A percentile compares a stretch with the other conserved stretches of the same genome.
These are phyloP conservation scores for Conger conger DNA, from an alignment of 2,113 vertebrate species.

Conservation along the genomic window DNA sequence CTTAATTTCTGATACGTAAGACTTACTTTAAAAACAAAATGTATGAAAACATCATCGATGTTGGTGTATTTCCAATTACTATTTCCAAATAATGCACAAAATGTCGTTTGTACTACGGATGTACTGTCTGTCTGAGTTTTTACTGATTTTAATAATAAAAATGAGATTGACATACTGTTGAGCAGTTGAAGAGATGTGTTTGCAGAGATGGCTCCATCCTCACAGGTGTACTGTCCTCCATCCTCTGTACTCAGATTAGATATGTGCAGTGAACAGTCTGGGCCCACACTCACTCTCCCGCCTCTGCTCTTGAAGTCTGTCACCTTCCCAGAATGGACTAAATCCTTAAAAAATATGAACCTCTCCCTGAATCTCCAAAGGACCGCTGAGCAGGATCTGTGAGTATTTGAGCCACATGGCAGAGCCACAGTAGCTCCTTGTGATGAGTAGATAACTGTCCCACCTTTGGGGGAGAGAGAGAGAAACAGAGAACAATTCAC, in stretches of 20 bases:
- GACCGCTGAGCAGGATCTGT: constrained; percentile 42
- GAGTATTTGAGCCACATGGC: constrained; percentile 36
- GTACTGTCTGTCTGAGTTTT: background rate
- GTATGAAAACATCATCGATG: no score
- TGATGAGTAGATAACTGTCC: constrained; percentile 30
- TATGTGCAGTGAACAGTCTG: constrained; percentile 53
- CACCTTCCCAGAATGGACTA: constrained; percentile 42
- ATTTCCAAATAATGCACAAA: background rate
- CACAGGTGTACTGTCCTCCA: constrained; percentile 44
- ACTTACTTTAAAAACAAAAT: no score
- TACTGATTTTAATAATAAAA: background rate
- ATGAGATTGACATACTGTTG: constrained; percentile 37
- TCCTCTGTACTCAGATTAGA: constrained; percentile 10
- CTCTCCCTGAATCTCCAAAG: constrained; percentile 32
- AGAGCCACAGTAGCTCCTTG: constrained; percentile 40
- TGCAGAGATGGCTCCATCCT: constrained; percentile 19
- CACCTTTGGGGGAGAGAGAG: constrained; percentile 18
- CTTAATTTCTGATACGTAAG: no score
- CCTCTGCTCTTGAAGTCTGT: background rate
- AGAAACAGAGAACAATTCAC: background rate
- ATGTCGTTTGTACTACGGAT: background rate
- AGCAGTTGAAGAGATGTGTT: constrained; percentile 40
- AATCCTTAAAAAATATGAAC: background rate
- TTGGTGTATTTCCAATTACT: no score
- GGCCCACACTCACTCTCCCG: constrained; percentile 5